These are phyloP conservation scores for Aproaerema taeniolella DNA, from an alignment of 2,888 invertebrate species.

Conservation along the genomic window DNA sequence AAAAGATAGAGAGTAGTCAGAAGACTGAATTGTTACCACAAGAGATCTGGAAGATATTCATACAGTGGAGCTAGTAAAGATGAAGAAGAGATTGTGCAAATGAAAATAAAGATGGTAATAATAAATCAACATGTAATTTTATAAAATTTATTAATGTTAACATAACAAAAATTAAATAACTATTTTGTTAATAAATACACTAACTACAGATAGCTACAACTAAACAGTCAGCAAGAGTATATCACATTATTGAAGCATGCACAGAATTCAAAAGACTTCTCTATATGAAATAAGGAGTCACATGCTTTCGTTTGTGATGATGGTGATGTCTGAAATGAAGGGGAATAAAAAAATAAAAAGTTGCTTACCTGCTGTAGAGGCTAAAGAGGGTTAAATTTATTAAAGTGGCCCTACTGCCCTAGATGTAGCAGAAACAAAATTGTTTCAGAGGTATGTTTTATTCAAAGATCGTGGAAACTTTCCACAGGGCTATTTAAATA, in stretches of 20 bases:
- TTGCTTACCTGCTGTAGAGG: conserved; percentile 40
- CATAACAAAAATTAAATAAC: conserved; percentile 3
- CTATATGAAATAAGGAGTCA: conserved; percentile 55
- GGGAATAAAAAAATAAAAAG: conserved; percentile 34
- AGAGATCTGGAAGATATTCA: conserved; percentile 11
- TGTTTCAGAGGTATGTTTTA: conserved; percentile 18
- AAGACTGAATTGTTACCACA: conserved; percentile 21
- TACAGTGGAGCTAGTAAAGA: conserved; percentile 1
- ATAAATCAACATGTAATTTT: conserved; percentile 4
- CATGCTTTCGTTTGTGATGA: conserved; percentile 61
- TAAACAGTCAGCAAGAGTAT: conserved; percentile 9
- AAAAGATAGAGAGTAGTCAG: conserved; percentile 55
- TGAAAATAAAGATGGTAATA: conserved; percentile 3
- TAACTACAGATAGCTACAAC: conserved; percentile 13
- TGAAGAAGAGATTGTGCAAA: not conserved
- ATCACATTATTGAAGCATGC: conserved; percentile 12
- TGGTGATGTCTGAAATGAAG: conserved; percentile 64
- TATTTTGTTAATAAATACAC: conserved; percentile 13
- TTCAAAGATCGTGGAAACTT: conserved; percentile 19
- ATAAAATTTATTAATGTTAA: conserved; percentile 11
- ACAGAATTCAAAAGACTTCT: conserved; percentile 19
- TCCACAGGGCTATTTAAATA: conserved; percentile 11
- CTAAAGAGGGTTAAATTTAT: conserved; percentile 20
- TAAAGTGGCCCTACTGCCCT: conserved; percentile 15
- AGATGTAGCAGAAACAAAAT: not conserved